Base-by-base conservation (phyloP, 2,113 vertebrate genomes). In the Salvelinus namaycush region DNA sequence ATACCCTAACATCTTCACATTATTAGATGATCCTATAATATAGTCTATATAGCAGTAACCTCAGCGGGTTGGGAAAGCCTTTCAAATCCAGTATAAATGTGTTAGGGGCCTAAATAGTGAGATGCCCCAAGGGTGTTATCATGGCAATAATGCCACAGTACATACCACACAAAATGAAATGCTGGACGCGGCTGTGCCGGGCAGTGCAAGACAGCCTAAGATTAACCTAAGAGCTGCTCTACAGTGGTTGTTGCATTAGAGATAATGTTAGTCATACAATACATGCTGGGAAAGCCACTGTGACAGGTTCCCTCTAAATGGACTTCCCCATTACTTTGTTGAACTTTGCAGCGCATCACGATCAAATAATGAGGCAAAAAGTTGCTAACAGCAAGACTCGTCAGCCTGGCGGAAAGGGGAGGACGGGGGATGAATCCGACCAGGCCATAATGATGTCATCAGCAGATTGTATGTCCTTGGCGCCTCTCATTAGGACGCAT, bases 301-400 rank as follows among this genome's bases (percentile, higher is more conserved):
- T 84, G 84, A 79, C 86, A 87, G 84, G 81, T 77, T 84, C 60
- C 72, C 74, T 76, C 72, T 83, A 82, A 86, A 78, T 77, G 81
- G 80, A 75, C 74, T 65, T 16, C 75, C 74, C 74, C 79, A 26
- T 85, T 83, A 84, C 79, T 70, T 73, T 62, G 79, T 70, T 83
- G 70, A 83, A 83, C 68, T 85, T 67, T 71, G 76, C 34, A 77
- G 24, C 79, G 72, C 74, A 69, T 75, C 62, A 5, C 67, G 59
- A 77, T 78, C 64, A 31, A 68, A 79, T 91, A 87, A 90, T 91
- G 78, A 89, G 82, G 75, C 48, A 62, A 54, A 76, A 83, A 78
- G 73, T 74, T 75, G 86, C 83, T 68, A 7, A 68, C 74, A 81
- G 89, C 83, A 27, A 82, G 74, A 71, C 72, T 60, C 75, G 39